Base-by-base conservation (phyloP, 35 echinoderm and acorn worm species). In the Anneissia japonica region DNA sequence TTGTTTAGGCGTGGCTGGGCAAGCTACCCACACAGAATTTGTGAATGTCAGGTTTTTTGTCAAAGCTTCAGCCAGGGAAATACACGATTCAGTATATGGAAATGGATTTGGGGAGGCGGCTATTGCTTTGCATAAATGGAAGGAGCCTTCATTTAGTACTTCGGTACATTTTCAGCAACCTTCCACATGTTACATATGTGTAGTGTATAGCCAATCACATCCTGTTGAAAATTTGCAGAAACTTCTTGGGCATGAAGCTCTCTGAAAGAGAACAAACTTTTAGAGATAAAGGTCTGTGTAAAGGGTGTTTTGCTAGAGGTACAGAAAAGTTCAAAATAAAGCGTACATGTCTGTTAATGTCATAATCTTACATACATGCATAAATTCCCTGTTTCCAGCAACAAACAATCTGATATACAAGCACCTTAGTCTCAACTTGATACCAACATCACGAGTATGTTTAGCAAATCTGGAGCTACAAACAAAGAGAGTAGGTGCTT, bases 301-400 rank as follows among this genome's bases (percentile, higher is more conserved):
- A 19, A 29, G 85, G 90, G 17, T 92, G 90, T 78, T 46, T 92
- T 0, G 82, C 76, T 34, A 35, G 19, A 21, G 90, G 90, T 14
- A 75, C 35, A 87, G 90, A 30, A 86, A 36, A 51, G 46, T 55
- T 7, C 72, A 76, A 30, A 31, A 72, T 6, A 82, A 38, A 30
- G 26, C 13, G 87, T 84, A 56, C 46, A 87, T 34, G 55, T 81
- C 0, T 92, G 90, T 39, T 81, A 87, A 56, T 10, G 78, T 37
- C 77, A 56, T 38, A 84, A 92, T 81, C 90, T 85, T 32, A 92
- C 90, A 31, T 37, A 39, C 45, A 34, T 92, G 64, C 90, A 92
- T 78, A 80, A 84, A 87, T 87, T 43, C 14, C 4, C 40, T 6
- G 14, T n/a, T n/a, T n/a, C n/a, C n/a, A n/a, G n/a, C n/a, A n/a